phyloP scores from a whole-genome alignment of 2,797 vertebrate genomes.

The Siniperca obscura region DNA sequence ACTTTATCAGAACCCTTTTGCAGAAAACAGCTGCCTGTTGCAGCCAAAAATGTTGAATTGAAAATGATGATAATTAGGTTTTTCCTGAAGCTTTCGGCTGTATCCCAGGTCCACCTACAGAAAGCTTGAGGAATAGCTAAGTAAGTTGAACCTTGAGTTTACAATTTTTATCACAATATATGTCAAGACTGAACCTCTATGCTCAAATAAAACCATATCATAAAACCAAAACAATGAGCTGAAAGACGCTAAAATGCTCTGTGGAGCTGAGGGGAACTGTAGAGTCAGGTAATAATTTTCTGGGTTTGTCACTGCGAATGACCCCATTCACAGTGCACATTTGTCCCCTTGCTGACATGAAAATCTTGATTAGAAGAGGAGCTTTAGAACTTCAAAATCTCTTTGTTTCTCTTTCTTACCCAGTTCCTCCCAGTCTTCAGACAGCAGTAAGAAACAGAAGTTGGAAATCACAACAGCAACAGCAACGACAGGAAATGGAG shows the following conservation, averaged over 20 bases:
- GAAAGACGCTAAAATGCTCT: neutral
- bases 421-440: constrained; percentile 93
- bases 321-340: neutral
- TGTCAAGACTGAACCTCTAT: neutral
- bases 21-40: neutral
- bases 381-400: neutral
- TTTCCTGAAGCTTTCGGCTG: neutral
- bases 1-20: neutral
- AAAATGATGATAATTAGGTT: neutral
- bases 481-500: constrained; percentile 78
- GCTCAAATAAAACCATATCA: neutral
- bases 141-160: neutral
- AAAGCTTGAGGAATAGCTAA: neutral
- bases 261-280: neutral
- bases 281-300: neutral
- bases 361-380: neutral
- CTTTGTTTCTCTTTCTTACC: constrained; percentile 40
- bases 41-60: too few species aligned
- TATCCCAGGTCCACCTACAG: neutral
- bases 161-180: neutral
- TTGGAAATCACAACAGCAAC: constrained; percentile 80
- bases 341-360: neutral
- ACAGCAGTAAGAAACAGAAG: constrained; percentile 93
- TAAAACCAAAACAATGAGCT: neutral
- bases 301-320: neutral